phyloP scores from a whole-genome alignment of 2,797 vertebrate genomes.

The Microctenopoma stevenorrisi region DNA sequence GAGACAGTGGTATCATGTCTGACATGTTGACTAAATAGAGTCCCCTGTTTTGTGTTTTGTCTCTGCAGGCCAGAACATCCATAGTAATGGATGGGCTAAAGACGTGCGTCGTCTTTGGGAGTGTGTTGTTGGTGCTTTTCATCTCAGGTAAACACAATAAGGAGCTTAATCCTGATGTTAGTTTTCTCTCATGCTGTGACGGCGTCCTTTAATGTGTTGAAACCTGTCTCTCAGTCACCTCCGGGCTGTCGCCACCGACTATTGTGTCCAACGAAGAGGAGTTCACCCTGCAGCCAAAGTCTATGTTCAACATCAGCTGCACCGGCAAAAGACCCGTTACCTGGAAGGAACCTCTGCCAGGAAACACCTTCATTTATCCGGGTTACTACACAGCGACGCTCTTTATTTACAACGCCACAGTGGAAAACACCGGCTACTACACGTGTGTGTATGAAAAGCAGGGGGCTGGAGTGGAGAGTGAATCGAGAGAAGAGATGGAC shows the following conservation, averaged over 20 bases:
- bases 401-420: conserved; percentile 85
- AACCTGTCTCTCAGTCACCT: conserved; percentile 52
- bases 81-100: conserved; percentile 83
- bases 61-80: conserved; percentile 73
- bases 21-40: conserved; percentile 19
- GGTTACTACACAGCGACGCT: conserved; percentile 86
- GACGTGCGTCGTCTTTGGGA: conserved; percentile 80
- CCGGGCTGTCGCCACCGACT: conserved; percentile 82
- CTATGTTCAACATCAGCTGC: conserved; percentile 89
- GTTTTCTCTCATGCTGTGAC: background rate
- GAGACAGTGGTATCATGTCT: conserved; percentile 11
- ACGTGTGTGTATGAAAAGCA: conserved; percentile 82
- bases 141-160: conserved; percentile 69
- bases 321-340: conserved; percentile 86
- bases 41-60: conserved; percentile 23
- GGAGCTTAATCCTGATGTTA: background rate
- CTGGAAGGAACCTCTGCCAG: conserved; percentile 86
- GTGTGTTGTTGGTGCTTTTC: conserved; percentile 79
- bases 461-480: conserved; percentile 29
- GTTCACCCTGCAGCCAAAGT: conserved; percentile 84
- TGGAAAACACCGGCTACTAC: conserved; percentile 87
- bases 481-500: conserved; percentile 68
- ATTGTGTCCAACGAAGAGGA: conserved; percentile 84
- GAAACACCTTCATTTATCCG: conserved; percentile 82
- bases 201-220: conserved; percentile 1